Evolutionary conservation across 2,888 invertebrate genomes (phyloP).

Genomic region (Cataglyphis cursor): DNA sequence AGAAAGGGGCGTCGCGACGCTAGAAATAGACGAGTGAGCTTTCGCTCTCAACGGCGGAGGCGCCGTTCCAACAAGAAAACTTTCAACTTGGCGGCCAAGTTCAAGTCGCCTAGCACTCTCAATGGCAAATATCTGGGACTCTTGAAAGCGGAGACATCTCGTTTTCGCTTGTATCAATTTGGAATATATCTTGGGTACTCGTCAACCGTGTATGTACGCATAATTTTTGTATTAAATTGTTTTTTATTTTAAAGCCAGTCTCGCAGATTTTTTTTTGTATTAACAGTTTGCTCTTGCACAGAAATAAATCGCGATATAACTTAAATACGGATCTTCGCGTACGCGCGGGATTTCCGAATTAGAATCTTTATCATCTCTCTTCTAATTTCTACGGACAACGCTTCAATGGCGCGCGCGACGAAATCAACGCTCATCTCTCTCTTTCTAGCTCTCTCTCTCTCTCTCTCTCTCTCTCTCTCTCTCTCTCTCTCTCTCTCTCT

Average conservation of each 20-base stretch:
- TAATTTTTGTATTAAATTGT: not conserved
- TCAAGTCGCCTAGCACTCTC: constrained; percentile 80
- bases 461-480: constrained; percentile 1
- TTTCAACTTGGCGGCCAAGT: constrained; percentile 85
- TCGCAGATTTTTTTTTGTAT: not conserved
- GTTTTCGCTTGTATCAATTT: constrained; percentile 31
- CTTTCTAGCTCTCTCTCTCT: not conserved
- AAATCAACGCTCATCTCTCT: constrained; percentile 69
- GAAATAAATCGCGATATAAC: not conserved
- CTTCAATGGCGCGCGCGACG: constrained; percentile 65
- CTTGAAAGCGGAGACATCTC: constrained; percentile 65
- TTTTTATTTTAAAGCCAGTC: not conserved
- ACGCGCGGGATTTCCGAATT: constrained; percentile 29
- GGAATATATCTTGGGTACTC: not conserved
- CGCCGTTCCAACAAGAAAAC: constrained; percentile 83
- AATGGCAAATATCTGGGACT: constrained; percentile 70
- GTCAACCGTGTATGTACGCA: not conserved
- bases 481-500: constrained; percentile 33
- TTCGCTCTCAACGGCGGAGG: constrained; percentile 83
- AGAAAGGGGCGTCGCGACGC: constrained; percentile 81
- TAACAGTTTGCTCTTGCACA: not conserved
- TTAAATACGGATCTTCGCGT: not conserved
- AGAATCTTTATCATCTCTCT: constrained; percentile 35
- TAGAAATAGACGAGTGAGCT: constrained; percentile 84
- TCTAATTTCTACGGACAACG: constrained; percentile 54